A percentile compares a stretch with the other conserved stretches of the same genome.
phyloP scores from a whole-genome alignment of 2,797 vertebrate genomes.

The Sebastes diaconus region DNA sequence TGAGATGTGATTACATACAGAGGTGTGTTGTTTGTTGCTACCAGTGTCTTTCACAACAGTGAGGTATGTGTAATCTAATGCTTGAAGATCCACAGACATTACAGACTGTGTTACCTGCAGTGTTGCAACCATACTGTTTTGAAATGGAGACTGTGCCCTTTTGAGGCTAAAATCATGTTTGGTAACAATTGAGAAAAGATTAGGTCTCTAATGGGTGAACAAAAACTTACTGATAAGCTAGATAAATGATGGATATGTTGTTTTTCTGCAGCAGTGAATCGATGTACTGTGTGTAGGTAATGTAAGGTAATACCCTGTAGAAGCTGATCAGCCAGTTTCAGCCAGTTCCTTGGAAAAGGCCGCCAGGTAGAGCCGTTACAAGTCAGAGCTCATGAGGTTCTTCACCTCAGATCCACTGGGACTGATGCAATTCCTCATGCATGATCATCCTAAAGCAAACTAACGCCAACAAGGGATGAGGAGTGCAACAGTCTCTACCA shows the following conservation, averaged over 20 bases:
- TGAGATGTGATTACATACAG: neutral
- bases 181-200: neutral
- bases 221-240: neutral
- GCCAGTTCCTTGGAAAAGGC: neutral
- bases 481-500: neutral
- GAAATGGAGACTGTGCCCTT: neutral
- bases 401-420: neutral
- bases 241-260: neutral
- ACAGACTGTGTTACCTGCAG: neutral
- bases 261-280: neutral
- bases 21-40: conserved; percentile 19
- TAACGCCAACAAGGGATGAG: neutral
- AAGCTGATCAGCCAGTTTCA: conserved; percentile 7
- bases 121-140: conserved; percentile 25
- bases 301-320: neutral
- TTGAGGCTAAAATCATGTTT: neutral
- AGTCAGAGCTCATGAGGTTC: neutral
- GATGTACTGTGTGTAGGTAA: neutral
- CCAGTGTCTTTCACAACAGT: conserved; percentile 42
- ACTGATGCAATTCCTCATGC: neutral
- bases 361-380: neutral
- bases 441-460: neutral
- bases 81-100: neutral
- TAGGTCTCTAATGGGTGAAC: neutral
- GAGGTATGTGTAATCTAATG: neutral